Evolutionary conservation across 2,113 vertebrate genomes (phyloP), one percentile per base, ranked within the genome.

Genomic region (Anoplopoma fimbria): DNA sequence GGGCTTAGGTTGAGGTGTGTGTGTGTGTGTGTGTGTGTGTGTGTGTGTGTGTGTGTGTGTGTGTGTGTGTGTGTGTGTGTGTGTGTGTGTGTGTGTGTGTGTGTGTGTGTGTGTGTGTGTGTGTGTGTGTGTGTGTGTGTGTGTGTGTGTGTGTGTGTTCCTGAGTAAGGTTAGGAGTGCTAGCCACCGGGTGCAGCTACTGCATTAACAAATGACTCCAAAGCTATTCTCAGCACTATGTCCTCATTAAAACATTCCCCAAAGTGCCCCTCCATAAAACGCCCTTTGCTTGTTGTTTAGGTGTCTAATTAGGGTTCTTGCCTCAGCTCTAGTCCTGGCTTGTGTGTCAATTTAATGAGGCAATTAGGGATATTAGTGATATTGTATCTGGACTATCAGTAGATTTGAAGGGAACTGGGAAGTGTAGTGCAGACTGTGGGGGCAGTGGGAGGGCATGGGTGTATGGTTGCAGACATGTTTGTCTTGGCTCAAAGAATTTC

Each of bases 241-340:
- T 88, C 89, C 92, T 94, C 93, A 93, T 94, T 94, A 94, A 93
- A 93, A 93, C 90, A 94, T 94, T 93, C 92, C 91, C 90, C 87
- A 92, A 93, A 91, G 90, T 90, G 86, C 88, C 89, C 88, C 83
- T 85, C 91, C 79, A 89, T 93, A 94, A 94, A 94, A 87, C 84
- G 76, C 85, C 83, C 86, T 88, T 87, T 85, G 79, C 89, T 90
- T 91, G 90, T 88, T 83, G 93, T 94, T 94, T 93, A 94, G 93
- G 92, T 89, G 91, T 93, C 94, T 94, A 94, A 94, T 94, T 93
- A 94, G 91, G 89, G 90, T 79, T 55, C 74, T 10, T 55, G 85
- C 85, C 75, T 85, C 82, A 57, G 83, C 85, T 63, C 65, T 49
- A 53, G 85, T 60, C 79, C 88, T 87, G 93, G 91, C 92, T 92